phyloP scores from a whole-genome alignment of 2,113 vertebrate genomes.

The Oreochromis tanganicae region DNA sequence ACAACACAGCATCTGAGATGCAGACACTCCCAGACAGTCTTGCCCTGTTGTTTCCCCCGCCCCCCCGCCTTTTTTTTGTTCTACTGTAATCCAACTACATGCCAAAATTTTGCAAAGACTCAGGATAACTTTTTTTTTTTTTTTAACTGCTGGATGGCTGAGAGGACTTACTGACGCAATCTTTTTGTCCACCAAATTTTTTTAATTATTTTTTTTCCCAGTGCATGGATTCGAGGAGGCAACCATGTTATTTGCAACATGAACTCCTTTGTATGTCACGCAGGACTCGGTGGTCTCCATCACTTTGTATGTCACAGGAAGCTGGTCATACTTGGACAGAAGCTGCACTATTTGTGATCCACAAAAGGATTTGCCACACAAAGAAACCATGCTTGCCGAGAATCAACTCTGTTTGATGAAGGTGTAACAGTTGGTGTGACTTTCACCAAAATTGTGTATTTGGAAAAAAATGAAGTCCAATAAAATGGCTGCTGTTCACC shows the following conservation, averaged over 20 bases:
- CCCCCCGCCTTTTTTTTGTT: not conserved
- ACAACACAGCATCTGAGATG: not conserved
- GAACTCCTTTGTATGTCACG: slow-evolving; percentile 19
- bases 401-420: not conserved
- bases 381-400: not conserved
- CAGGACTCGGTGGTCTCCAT: not conserved
- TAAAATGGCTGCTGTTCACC: slow-evolving; percentile 64
- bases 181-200: slow-evolving; percentile 24
- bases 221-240: slow-evolving; percentile 18
- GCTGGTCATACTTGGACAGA: not conserved
- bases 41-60: not conserved
- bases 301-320: slow-evolving; percentile 4
- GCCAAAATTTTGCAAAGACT: slow-evolving; percentile 48
- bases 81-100: slow-evolving; percentile 22
- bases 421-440: slow-evolving; percentile 19
- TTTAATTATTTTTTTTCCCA: not conserved
- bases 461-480: slow-evolving; percentile 19
- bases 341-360: slow-evolving; percentile 11
- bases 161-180: slow-evolving; percentile 8
- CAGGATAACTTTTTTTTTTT: slow-evolving; percentile 54
- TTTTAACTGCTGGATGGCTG: slow-evolving; percentile 39
- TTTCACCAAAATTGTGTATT: slow-evolving; percentile 29
- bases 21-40: not conserved
- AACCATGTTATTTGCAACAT: slow-evolving; percentile 22
- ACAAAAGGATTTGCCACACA: not conserved